Evolutionary conservation across 2,888 invertebrate species (phyloP).

Genomic region (Autographa gamma): DNA sequence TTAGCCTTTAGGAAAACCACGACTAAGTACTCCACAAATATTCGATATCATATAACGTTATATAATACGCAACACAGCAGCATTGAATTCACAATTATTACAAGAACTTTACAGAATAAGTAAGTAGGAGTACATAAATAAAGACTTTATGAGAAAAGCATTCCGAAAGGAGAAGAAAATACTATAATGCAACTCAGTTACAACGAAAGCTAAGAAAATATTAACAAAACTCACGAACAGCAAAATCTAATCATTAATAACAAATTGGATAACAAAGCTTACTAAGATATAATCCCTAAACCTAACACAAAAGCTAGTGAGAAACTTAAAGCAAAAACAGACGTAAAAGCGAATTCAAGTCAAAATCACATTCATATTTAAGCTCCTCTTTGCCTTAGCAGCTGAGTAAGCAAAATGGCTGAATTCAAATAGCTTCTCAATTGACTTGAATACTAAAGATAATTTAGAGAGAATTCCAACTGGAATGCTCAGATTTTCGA

Average conservation of each 20-base stretch:
- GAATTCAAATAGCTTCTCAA: conserved; percentile 43
- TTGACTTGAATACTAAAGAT: conserved; percentile 43
- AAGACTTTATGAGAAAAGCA: conserved; percentile 20
- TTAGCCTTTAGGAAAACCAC: too few species aligned
- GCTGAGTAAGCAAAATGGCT: conserved; percentile 42
- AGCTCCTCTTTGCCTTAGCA: conserved; percentile 39
- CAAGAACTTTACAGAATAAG: too few species aligned
- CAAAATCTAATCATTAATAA: conserved; percentile 1
- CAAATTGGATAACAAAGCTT: neutral
- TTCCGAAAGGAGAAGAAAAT: conserved; percentile 60
- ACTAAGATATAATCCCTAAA: neutral
- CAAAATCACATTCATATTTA: conserved; percentile 46
- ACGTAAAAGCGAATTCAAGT: conserved; percentile 23
- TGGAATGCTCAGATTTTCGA: conserved; percentile 43
- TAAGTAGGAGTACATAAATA: too few species aligned
- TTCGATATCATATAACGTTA: too few species aligned
- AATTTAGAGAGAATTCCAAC: conserved; percentile 39
- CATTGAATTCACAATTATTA: too few species aligned
- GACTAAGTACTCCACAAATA: too few species aligned
- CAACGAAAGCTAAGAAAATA: neutral
- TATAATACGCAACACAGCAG: too few species aligned
- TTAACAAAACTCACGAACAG: neutral
- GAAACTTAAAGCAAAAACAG: conserved; percentile 1
- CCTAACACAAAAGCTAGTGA: conserved; percentile 14
- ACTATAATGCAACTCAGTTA: conserved; percentile 38